Percentiles rank a stretch among this genome's conserved stretches.
These are phyloP conservation scores for Corydoras sp. DNA, from an alignment of 2,113 vertebrate genomes.

Conservation along the genomic window DNA sequence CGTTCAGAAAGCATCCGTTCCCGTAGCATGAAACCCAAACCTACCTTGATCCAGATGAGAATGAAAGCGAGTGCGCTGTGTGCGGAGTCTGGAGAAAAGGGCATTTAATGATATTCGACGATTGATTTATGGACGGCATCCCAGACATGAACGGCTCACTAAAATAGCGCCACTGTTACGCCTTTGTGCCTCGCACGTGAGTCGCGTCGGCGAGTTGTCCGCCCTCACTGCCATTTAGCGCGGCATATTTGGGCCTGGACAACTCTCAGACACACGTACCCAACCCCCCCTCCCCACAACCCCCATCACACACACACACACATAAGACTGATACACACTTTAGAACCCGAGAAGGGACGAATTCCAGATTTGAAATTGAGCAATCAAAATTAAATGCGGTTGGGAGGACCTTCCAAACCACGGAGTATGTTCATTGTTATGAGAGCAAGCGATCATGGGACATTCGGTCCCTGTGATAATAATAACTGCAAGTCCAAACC, in stretches of 20 bases:
- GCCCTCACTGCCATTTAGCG: conserved; percentile 50
- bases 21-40: conserved; percentile 28
- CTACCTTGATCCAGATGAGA: conserved; percentile 58
- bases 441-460: no score
- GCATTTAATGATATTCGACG: conserved; percentile 51
- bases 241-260: conserved; percentile 25
- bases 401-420: no score
- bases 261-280: neutral
- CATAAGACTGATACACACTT: neutral
- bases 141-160: conserved; percentile 57
- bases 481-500: no score
- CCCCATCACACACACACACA: neutral
- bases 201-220: conserved; percentile 50
- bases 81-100: conserved; percentile 39
- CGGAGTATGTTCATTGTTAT: no score
- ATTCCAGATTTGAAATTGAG: no score
- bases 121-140: conserved; percentile 51
- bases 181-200: conserved; percentile 51
- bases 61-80: conserved; percentile 36
- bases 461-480: no score
- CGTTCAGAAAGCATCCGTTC: no score
- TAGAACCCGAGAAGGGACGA: no score
- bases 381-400: no score
- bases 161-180: conserved; percentile 56
- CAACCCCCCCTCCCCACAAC: neutral